Base-by-base conservation (phyloP, 2,113 vertebrate genomes). In the Ceratotherium simum region DNA sequence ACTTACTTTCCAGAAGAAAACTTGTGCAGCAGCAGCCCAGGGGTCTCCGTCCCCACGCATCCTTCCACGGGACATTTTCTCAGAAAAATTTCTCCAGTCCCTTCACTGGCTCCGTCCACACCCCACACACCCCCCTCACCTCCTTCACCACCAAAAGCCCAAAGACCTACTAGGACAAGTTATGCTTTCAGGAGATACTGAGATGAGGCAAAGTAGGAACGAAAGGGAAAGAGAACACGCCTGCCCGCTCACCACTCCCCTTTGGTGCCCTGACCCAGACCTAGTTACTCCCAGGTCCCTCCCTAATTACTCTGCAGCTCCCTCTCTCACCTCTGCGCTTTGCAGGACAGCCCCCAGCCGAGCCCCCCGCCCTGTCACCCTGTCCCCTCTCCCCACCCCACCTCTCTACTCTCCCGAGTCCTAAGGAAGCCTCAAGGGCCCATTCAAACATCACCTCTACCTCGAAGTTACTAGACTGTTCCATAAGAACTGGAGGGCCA, bases 291-390 rank as follows among this genome's bases (percentile, higher is more conserved):
- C 51, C 3, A 23, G 11, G 0, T 13, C 42, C 42, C 42, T 42
- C 42, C 42, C 42, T 42, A 42, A 42, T 42, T 42, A 42, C 42
- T 72, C 51, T 25, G n/a, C 23, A 3, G 1, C 1, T 23, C 2
- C 18, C 27, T n/a, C 27, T 13, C 60, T 11, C 12, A 0, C 56
- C 21, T n/a, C 33, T n/a, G 29, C 11, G 42, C 18, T 88, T 31
- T 23, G 8, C 69, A 2, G 0, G 0, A 60, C 5, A 0, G 3
- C 16, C 14, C 36, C 13, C 25, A 20, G n/a, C 54, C 25, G 3
- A 0, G 3, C 16, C 20, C 36, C 13, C 25, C 18, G n/a, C 54
- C 25, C 4, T 17, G 6, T n/a, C 5, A 2, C 25, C 23, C 4
- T 78, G 36, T 48, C 42, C 48, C 83, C 70, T 80, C 31, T 60